Conservation (phyloP, 1,140 invertebrate genomes). For the Riptortus pedestris region DNA sequence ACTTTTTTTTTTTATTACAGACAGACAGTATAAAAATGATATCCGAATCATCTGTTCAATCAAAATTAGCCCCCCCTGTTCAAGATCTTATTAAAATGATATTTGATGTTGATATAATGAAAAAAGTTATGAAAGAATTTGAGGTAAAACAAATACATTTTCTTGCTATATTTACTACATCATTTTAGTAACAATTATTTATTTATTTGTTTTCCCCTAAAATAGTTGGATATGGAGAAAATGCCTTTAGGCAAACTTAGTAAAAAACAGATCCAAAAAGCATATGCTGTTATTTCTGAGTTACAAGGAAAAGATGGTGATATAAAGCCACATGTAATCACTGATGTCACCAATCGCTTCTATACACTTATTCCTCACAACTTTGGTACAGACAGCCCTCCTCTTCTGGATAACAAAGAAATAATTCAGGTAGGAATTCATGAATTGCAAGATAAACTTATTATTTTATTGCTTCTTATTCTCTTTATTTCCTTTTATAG, state of each 20-base stretch:
- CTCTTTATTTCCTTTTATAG: too few species aligned
- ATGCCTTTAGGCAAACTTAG: conserved; percentile 96
- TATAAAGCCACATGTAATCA: conserved; percentile 41
- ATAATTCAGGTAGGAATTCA: conserved; percentile 54
- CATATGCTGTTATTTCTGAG: conserved; percentile 72
- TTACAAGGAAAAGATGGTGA: conserved; percentile 49
- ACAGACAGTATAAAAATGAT: conserved; percentile 11
- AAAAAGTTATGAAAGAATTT: conserved; percentile 84
- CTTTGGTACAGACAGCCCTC: conserved; percentile 77
- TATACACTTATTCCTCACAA: conserved; percentile 91
- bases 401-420: conserved; percentile 63
- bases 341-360: conserved; percentile 83
- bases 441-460: too few species aligned
- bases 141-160: conserved; percentile 46
- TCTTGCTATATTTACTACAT: background rate
- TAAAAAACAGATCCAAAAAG: conserved; percentile 76
- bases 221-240: conserved; percentile 86
- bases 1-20: conserved; percentile 27
- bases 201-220: too few species aligned
- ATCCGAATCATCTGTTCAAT: conserved; percentile 41
- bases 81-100: conserved; percentile 77
- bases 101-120: conserved; percentile 88
- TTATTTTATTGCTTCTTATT: too few species aligned
- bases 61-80: conserved; percentile 61
- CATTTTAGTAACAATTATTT: conserved; percentile 15